These are phyloP conservation scores for Tricholauxania praeusta DNA, from an alignment of 2,888 invertebrate genomes.

Conservation along the genomic window DNA sequence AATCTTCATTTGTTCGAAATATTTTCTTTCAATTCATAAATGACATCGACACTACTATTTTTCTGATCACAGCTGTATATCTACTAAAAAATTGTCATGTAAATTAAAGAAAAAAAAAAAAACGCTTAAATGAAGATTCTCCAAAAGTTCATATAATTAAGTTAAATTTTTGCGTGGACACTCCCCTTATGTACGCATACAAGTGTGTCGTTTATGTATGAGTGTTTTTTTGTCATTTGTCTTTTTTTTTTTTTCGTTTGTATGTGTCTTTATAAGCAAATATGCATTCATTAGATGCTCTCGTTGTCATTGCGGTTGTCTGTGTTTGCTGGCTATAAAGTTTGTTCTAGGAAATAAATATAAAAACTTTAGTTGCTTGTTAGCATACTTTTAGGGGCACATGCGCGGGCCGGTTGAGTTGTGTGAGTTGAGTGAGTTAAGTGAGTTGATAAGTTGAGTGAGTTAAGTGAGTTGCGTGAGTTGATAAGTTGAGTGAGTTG, in stretches of 20 bases:
- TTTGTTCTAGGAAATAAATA: conserved; percentile 22
- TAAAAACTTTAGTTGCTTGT: conserved; percentile 28
- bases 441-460: too few species aligned
- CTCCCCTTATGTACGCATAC: background rate
- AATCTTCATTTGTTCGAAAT: too few species aligned
- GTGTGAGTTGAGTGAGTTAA: too few species aligned
- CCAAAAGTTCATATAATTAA: background rate
- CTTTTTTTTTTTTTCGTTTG: background rate
- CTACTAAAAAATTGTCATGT: too few species aligned
- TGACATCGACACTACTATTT: too few species aligned
- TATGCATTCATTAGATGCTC: conserved; percentile 34
- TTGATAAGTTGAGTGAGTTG: too few species aligned
- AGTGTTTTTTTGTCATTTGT: conserved; percentile 8
- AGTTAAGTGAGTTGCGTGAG: too few species aligned
- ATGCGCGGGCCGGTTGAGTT: background rate
- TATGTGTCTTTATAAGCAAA: conserved; percentile 20
- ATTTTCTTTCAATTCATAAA: too few species aligned
- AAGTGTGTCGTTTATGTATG: conserved; percentile 11
- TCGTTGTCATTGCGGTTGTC: conserved; percentile 12
- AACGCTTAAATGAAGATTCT: too few species aligned
- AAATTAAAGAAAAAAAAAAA: too few species aligned
- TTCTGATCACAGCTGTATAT: too few species aligned
- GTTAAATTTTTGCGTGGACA: background rate
- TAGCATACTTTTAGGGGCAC: conserved; percentile 21
- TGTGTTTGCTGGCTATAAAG: conserved; percentile 7